phyloP scores from a whole-genome alignment of 2,888 invertebrate genomes.

The Plagodis pulveraria region DNA sequence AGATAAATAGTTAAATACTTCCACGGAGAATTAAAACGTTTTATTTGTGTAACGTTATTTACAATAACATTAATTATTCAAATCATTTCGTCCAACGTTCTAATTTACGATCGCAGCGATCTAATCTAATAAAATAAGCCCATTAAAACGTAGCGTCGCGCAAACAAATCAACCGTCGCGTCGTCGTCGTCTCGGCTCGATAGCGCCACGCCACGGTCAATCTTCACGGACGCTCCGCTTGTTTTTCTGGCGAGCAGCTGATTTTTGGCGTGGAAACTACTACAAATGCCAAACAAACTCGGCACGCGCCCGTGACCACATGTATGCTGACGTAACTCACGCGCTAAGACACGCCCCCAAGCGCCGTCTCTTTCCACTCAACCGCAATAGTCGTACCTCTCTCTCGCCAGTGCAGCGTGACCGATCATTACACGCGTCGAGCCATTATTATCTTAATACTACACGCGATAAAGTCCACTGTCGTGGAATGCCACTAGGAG shows the following conservation, averaged over 20 bases:
- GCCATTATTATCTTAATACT: slow-evolving; percentile 48
- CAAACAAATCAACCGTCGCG: slow-evolving; percentile 18
- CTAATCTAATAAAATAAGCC: slow-evolving; percentile 17
- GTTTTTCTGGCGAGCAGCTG: slow-evolving; percentile 74
- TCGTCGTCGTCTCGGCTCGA: slow-evolving; percentile 7
- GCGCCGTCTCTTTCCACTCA: slow-evolving; percentile 55
- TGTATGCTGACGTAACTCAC: slow-evolving; percentile 69
- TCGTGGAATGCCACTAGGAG: slow-evolving; percentile 40
- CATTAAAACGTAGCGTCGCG: slow-evolving; percentile 8
- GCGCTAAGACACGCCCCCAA: slow-evolving; percentile 60
- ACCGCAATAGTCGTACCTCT: slow-evolving; percentile 46
- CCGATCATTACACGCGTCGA: slow-evolving; percentile 47
- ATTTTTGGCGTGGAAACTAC: slow-evolving; percentile 74
- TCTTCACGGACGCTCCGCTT: slow-evolving; percentile 44
- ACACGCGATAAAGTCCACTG: slow-evolving; percentile 47
- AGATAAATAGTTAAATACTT: too few species aligned
- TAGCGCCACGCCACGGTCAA: slow-evolving; percentile 30
- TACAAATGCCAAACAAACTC: slow-evolving; percentile 64
- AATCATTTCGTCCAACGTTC: background rate
- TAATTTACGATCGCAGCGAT: slow-evolving; percentile 17
- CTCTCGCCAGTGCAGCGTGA: slow-evolving; percentile 66
- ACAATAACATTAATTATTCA: background rate
- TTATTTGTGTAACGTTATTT: background rate
- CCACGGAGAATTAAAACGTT: background rate
- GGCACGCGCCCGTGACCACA: slow-evolving; percentile 66